Conservation (phyloP, 2,113 vertebrate species). For the Corynorhinus townsendii region DNA sequence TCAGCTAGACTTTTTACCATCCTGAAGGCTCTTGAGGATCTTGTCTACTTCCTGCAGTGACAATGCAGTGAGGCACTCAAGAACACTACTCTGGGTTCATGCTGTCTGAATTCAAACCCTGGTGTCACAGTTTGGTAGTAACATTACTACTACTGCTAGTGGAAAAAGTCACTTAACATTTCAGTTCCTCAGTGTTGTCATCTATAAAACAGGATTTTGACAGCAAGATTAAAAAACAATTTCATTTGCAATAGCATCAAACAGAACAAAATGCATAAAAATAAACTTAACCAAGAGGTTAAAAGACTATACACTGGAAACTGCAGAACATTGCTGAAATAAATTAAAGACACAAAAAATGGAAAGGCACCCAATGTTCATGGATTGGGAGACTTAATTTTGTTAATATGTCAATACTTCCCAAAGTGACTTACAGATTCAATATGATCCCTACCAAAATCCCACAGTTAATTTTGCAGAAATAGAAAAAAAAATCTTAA, state of each 20-base stretch:
- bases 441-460: background rate
- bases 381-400: background rate
- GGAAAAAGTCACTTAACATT: background rate
- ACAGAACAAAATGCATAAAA: background rate
- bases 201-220: background rate
- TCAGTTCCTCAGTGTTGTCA: background rate
- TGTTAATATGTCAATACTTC: background rate
- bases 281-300: background rate
- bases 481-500: conserved; percentile 9
- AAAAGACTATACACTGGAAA: background rate
- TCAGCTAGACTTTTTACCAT: background rate
- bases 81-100: background rate
- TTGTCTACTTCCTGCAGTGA: background rate
- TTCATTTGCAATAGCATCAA: background rate
- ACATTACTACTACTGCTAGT: background rate
- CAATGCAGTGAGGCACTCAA: background rate
- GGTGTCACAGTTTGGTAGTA: background rate
- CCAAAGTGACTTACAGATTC: background rate
- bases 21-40: background rate
- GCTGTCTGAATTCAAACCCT: background rate
- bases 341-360: background rate
- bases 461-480: background rate
- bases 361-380: background rate
- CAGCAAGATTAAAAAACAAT: background rate
- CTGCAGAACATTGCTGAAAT: background rate